phyloP scores from a whole-genome alignment of 2,113 vertebrate genomes.

The Potamarius usumacintae region DNA sequence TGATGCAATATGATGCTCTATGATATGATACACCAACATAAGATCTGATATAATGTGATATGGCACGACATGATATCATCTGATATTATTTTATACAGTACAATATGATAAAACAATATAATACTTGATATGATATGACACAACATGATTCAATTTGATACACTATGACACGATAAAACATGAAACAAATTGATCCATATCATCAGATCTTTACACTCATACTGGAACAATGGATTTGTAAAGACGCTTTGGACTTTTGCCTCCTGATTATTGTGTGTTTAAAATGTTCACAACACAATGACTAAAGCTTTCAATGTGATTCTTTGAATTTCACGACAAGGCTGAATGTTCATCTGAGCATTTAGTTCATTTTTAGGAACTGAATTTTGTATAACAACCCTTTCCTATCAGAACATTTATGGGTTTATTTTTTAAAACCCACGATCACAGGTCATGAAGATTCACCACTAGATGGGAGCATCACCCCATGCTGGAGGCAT shows the following conservation, averaged over 20 bases:
- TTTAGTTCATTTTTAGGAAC: background rate
- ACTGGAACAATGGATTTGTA: background rate
- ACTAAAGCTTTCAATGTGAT: background rate
- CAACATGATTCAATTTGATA: background rate
- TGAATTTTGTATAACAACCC: background rate
- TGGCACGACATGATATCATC: background rate
- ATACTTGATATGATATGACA: too few species aligned
- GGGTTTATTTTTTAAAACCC: too few species aligned
- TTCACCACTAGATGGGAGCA: constrained; percentile 45
- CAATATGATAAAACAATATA: background rate
- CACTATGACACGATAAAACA: background rate
- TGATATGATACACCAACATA: background rate
- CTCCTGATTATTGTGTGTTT: background rate
- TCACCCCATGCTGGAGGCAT: constrained; percentile 5
- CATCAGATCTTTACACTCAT: background rate
- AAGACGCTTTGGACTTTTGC: background rate
- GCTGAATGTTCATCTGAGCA: background rate
- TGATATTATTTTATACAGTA: background rate
- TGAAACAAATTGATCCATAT: background rate
- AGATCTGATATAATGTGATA: background rate
- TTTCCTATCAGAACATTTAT: too few species aligned
- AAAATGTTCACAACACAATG: background rate
- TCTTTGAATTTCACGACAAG: background rate
- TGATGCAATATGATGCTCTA: background rate
- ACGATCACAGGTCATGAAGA: background rate